Evolutionary conservation across 2,888 invertebrate species (phyloP).

Genomic region (Fissipunctia ypsillon): DNA sequence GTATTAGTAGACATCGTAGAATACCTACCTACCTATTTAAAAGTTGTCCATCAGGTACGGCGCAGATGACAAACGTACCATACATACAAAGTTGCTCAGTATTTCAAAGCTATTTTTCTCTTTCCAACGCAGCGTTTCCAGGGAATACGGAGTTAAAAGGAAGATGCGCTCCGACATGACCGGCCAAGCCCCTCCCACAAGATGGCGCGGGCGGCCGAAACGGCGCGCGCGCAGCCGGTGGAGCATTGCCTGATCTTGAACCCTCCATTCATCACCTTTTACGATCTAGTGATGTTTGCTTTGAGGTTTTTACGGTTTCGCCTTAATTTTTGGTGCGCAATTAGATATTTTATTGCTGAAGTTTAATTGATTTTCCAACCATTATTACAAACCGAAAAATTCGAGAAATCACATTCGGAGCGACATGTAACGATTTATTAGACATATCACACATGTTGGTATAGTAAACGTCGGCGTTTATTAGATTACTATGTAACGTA

Average conservation of each 20-base stretch:
- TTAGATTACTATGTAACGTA: slow-evolving; percentile 62
- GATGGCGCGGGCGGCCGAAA: slow-evolving; percentile 78
- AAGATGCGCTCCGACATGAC: slow-evolving; percentile 70
- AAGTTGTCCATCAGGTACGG: slow-evolving; percentile 61
- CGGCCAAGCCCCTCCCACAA: slow-evolving; percentile 83
- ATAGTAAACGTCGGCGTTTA: slow-evolving; percentile 52
- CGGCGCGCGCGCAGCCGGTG: slow-evolving; percentile 71
- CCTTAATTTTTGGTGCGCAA: slow-evolving; percentile 84
- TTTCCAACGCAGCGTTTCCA: slow-evolving; percentile 75
- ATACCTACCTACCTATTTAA: slow-evolving; percentile 20
- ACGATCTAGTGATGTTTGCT: slow-evolving; percentile 81
- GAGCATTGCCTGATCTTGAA: slow-evolving; percentile 83
- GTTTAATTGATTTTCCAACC: slow-evolving; percentile 76
- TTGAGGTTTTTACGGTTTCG: slow-evolving; percentile 85
- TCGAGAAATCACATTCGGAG: slow-evolving; percentile 63
- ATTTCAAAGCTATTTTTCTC: slow-evolving; percentile 74
- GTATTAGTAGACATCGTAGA: slow-evolving; percentile 10
- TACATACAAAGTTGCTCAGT: slow-evolving; percentile 40
- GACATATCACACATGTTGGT: slow-evolving; percentile 61
- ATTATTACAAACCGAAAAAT: slow-evolving; percentile 71
- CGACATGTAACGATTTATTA: slow-evolving; percentile 63
- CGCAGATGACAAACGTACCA: slow-evolving; percentile 58
- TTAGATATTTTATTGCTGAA: slow-evolving; percentile 78
- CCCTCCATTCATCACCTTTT: slow-evolving; percentile 87
- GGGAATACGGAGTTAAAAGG: slow-evolving; percentile 71